Percentiles rank a stretch among this genome's conserved stretches.
Conservation (phyloP, 2,113 vertebrate genomes). For the Chroicocephalus ridibundus region DNA sequence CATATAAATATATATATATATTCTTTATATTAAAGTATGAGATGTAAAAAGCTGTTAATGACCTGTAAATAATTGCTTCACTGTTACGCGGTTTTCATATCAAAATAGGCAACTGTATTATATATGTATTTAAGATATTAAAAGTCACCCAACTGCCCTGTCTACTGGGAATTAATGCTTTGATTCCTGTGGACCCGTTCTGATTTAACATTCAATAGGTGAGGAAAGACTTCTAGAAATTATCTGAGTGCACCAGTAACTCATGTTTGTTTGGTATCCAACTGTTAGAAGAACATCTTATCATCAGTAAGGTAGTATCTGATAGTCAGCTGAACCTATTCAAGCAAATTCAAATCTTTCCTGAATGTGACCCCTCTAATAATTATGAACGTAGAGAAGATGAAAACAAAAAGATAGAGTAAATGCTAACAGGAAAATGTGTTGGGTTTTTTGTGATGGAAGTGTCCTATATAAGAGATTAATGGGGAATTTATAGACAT, state of each 20-base stretch:
- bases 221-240: not conserved
- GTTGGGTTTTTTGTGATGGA: not conserved
- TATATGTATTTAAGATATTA: not conserved
- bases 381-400: not conserved
- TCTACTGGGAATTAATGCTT: not conserved
- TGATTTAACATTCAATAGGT: not conserved
- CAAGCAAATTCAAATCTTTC: not conserved
- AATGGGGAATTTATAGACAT: conserved; percentile 21
- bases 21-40: not conserved
- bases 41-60: not conserved
- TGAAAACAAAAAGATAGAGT: not conserved
- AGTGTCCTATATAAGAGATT: not conserved
- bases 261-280: not conserved
- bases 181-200: not conserved
- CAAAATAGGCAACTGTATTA: not conserved
- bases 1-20: not conserved
- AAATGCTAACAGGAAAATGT: not conserved
- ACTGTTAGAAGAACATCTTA: not conserved
- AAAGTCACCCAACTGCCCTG: not conserved
- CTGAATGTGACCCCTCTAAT: not conserved
- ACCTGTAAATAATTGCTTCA: not conserved
- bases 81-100: not conserved
- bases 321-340: not conserved
- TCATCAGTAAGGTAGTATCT: not conserved
- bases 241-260: not conserved